Percentiles rank a stretch among this genome's conserved stretches.
phyloP scores from a whole-genome alignment of 1,140 invertebrate species.

The Trichonephila clavipes region DNA sequence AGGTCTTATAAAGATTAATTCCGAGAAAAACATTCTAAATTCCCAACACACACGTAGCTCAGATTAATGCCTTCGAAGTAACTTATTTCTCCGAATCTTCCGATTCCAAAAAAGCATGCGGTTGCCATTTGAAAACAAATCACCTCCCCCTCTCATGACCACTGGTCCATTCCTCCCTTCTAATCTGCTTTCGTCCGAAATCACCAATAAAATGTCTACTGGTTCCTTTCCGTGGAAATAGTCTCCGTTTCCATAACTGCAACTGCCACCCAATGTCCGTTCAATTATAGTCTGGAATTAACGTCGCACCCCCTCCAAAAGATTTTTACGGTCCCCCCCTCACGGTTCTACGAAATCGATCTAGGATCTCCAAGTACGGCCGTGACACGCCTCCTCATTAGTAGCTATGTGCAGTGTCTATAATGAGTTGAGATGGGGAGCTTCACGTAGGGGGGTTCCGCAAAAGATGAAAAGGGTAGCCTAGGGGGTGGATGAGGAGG shows the following conservation, averaged over 20 bases:
- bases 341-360: not conserved
- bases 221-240: not conserved
- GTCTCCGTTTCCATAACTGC: not conserved
- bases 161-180: slow-evolving; percentile 36
- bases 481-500: not conserved
- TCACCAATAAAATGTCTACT: slow-evolving; percentile 13
- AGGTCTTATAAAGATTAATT: not conserved
- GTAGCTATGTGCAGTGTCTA: slow-evolving; percentile 74
- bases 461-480: slow-evolving; percentile 16
- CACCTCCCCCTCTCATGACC: not conserved
- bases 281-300: slow-evolving; percentile 68
- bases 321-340: slow-evolving; percentile 41
- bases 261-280: slow-evolving; percentile 56
- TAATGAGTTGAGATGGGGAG: slow-evolving; percentile 63
- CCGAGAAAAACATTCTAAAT: not conserved
- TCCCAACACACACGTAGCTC: not conserved
- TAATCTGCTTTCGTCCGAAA: slow-evolving; percentile 17
- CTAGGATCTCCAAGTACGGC: slow-evolving; percentile 18
- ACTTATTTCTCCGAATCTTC: too few relatives aligned
- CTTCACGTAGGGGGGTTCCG: not conserved
- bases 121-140: not conserved
- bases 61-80: not conserved
- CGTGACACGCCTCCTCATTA: slow-evolving; percentile 73
- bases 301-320: slow-evolving; percentile 32
- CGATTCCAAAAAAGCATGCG: not conserved